Evolutionary conservation across 37 sponge, comb jelly and placozoan species (phyloP).

Genomic region (Dysidea cf. avara): DNA sequence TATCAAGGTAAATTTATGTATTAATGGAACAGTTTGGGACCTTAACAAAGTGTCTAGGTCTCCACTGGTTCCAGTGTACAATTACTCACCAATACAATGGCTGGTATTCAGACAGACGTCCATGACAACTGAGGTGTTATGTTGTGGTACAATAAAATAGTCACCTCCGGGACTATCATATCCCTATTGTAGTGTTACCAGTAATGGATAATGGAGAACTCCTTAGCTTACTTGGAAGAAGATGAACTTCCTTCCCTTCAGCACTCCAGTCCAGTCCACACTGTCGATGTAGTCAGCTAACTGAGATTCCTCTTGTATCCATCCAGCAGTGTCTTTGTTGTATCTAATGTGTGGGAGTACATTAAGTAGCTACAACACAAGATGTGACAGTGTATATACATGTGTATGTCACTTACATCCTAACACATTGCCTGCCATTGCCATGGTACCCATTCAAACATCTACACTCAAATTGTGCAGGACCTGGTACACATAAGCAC

Average conservation of each 20-base stretch:
- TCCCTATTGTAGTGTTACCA: no score
- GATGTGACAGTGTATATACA: no score
- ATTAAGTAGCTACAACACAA: neutral
- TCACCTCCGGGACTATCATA: slow-evolving; percentile 64
- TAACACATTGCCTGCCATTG: no score
- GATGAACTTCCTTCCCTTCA: slow-evolving; percentile 25
- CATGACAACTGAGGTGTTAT: slow-evolving; percentile 14
- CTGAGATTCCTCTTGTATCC: slow-evolving; percentile 11
- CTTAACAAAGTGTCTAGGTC: neutral
- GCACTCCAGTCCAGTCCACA: slow-evolving; percentile 19
- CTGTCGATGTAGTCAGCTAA: slow-evolving; percentile 47
- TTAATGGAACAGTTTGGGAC: neutral
- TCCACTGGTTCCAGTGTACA: neutral
- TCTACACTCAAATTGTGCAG: no score
- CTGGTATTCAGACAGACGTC: slow-evolving; percentile 27
- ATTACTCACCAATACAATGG: slow-evolving; percentile 50
- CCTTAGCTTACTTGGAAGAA: slow-evolving; percentile 5
- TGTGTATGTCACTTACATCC: no score
- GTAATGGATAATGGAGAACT: neutral
- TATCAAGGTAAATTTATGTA: no score
- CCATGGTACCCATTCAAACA: no score
- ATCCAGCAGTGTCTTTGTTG: slow-evolving; percentile 1
- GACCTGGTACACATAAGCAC: neutral
- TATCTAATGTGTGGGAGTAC: slow-evolving; percentile 7
- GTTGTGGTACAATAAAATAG: slow-evolving; percentile 31